Conservation (phyloP, 2,888 invertebrate genomes). For the Teinopalpus imperialis region DNA sequence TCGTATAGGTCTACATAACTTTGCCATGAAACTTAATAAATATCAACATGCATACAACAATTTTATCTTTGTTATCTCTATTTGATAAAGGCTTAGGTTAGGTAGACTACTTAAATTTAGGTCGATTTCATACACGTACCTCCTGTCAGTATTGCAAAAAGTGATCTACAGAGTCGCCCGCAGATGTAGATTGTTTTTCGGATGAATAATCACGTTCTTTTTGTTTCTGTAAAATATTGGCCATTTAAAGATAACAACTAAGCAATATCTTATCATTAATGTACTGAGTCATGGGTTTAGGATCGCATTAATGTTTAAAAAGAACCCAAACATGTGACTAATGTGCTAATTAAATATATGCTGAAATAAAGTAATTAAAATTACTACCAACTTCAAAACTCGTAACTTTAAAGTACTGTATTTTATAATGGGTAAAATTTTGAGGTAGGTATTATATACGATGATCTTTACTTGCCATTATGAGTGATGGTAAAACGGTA, state of each 20-base stretch:
- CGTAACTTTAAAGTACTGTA: no score
- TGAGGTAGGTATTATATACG: no score
- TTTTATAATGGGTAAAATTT: no score
- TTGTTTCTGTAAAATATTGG: constrained; percentile 9
- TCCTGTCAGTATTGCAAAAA: constrained; percentile 34
- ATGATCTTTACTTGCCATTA: neutral
- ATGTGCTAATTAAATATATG: no score
- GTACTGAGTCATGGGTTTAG: constrained; percentile 4
- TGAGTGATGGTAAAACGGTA: neutral
- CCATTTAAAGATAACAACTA: no score
- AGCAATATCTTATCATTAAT: constrained; percentile 7
- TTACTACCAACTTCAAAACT: no score
- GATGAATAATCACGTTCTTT: neutral
- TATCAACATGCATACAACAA: constrained; percentile 54
- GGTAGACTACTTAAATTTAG: constrained; percentile 64
- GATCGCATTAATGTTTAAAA: no score
- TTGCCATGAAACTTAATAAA: constrained; percentile 32
- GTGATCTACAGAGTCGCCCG: constrained; percentile 1
- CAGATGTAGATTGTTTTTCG: neutral
- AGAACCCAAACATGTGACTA: no score
- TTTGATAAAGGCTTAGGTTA: constrained; percentile 65
- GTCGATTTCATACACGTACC: constrained; percentile 54
- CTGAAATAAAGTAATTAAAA: no score
- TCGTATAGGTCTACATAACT: constrained; percentile 16
- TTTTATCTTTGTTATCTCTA: constrained; percentile 74